phyloP scores from a whole-genome alignment of 2,113 vertebrate species.

The Syngnathus scovelli region DNA sequence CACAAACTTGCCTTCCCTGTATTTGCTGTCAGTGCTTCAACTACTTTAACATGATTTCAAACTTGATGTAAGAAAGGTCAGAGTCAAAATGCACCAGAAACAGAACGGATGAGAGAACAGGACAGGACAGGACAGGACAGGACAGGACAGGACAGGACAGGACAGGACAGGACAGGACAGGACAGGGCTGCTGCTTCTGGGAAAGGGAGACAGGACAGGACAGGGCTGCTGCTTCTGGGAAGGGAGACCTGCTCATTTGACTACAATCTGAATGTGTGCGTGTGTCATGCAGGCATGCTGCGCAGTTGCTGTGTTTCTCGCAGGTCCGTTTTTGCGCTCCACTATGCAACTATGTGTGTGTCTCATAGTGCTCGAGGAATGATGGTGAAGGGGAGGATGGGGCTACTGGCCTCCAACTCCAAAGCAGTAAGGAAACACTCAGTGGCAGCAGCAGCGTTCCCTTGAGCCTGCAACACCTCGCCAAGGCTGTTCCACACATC shows the following conservation, averaged over 20 bases:
- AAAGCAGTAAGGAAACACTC: constrained; percentile 95
- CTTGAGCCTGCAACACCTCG: constrained; percentile 95
- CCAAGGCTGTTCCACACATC: constrained; percentile 97
- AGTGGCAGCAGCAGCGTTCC: constrained; percentile 84
- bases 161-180: constrained; percentile 37
- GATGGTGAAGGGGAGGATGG: constrained; percentile 93
- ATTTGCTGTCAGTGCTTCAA: not conserved
- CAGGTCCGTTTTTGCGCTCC: constrained; percentile 11
- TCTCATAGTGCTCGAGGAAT: constrained; percentile 88
- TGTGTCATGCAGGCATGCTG: constrained; percentile 29
- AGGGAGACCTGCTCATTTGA: not conserved
- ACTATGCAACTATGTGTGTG: not conserved
- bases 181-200: too few relatives aligned
- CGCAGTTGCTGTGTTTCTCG: constrained; percentile 13
- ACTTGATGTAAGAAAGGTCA: not conserved
- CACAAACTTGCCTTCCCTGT: not conserved
- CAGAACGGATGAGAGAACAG: not conserved
- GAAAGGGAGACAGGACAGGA: constrained; percentile 33
- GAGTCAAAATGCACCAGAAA: not conserved
- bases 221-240: too few relatives aligned
- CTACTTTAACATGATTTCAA: not conserved
- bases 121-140: constrained; percentile 3
- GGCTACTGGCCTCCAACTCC: constrained; percentile 97
- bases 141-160: constrained; percentile 28
- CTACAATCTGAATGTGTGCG: constrained; percentile 1